phyloP scores from a whole-genome alignment of 2,888 invertebrate genomes.

The Nymphalis polychloros region DNA sequence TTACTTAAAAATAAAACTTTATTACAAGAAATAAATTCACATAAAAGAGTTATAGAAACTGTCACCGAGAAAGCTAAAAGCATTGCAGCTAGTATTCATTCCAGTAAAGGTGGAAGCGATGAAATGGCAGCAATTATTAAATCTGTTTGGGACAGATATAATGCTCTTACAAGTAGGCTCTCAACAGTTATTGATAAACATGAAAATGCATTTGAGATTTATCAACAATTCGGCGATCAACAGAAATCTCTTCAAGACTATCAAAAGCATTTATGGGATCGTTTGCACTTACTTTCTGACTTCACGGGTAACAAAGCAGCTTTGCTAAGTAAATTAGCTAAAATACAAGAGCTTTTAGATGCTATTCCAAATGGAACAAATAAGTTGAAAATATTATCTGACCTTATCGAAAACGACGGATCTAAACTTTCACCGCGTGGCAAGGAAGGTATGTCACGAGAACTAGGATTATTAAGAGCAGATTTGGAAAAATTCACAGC shows the following conservation, averaged over 20 bases:
- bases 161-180: slow-evolving; percentile 85
- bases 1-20: slow-evolving; percentile 92
- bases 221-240: slow-evolving; percentile 92
- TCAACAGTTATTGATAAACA: slow-evolving; percentile 86
- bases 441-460: slow-evolving; percentile 91
- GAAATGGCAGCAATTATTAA: slow-evolving; percentile 87
- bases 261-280: slow-evolving; percentile 95
- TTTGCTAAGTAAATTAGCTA: slow-evolving; percentile 89
- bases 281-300: slow-evolving; percentile 90
- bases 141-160: slow-evolving; percentile 89
- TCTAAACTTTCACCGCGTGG: slow-evolving; percentile 89
- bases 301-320: slow-evolving; percentile 93
- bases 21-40: slow-evolving; percentile 93
- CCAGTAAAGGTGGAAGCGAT: slow-evolving; percentile 78
- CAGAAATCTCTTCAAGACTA: slow-evolving; percentile 94
- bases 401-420: slow-evolving; percentile 86
- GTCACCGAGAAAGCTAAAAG: slow-evolving; percentile 93
- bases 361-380: slow-evolving; percentile 88
- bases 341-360: slow-evolving; percentile 90
- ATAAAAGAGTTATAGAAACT: slow-evolving; percentile 94
- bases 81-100: slow-evolving; percentile 82
- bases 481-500: slow-evolving; percentile 92
- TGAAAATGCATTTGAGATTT: slow-evolving; percentile 89
- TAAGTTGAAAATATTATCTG: slow-evolving; percentile 88
- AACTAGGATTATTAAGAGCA: slow-evolving; percentile 88